Conservation (phyloP, 2,888 invertebrate species). For the Hirudinaria manillensis region DNA sequence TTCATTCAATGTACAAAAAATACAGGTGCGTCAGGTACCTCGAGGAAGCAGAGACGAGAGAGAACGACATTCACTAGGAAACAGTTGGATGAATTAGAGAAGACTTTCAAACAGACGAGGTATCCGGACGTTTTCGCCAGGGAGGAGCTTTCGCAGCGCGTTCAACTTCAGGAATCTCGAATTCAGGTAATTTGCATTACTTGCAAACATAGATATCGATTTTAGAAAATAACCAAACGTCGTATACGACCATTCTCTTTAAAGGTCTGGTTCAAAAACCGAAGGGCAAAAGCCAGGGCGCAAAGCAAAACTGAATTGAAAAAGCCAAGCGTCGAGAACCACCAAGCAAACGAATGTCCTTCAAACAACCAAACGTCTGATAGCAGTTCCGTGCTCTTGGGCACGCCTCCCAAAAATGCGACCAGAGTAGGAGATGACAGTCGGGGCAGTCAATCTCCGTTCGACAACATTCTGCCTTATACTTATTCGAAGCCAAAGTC, state of each 20-base stretch:
- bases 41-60: conserved; percentile 26
- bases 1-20: too few relatives aligned
- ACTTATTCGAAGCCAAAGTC: not conserved
- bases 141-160: conserved; percentile 24
- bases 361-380: not conserved
- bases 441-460: conserved; percentile 5
- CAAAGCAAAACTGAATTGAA: conserved; percentile 14
- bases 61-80: conserved; percentile 27
- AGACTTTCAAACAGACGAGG: conserved; percentile 26
- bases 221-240: not conserved
- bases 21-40: not conserved
- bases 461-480: conserved; percentile 3
- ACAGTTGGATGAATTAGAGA: conserved; percentile 30
- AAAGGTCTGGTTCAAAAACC: conserved; percentile 29
- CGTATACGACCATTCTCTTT: not conserved
- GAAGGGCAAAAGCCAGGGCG: conserved; percentile 23
- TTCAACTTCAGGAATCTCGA: conserved; percentile 25
- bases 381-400: not conserved
- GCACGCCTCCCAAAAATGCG: not conserved
- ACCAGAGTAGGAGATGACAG: not conserved
- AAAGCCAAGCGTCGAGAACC: not conserved
- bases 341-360: not conserved
- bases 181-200: conserved; percentile 16
- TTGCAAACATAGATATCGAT: not conserved
- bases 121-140: conserved; percentile 29